These are phyloP conservation scores for Jordanella pulchra DNA, from an alignment of 2,797 vertebrate genomes.

Conservation along the genomic window DNA sequence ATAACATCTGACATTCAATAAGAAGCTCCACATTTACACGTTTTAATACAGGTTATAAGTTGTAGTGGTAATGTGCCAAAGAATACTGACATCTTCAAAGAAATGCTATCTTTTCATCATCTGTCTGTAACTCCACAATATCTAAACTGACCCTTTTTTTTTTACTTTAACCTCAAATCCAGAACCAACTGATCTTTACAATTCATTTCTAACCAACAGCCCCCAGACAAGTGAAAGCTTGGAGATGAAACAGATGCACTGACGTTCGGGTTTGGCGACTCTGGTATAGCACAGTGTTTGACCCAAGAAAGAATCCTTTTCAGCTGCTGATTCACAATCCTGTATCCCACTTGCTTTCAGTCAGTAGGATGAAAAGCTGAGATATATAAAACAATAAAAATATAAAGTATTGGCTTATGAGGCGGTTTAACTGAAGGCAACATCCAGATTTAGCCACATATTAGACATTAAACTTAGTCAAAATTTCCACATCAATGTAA, in stretches of 20 bases:
- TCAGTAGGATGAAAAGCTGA: conserved; percentile 79
- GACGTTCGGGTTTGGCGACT: conserved; percentile 74
- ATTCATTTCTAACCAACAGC: conserved; percentile 55
- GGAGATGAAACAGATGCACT: conserved; percentile 65
- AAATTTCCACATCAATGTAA: conserved; percentile 52
- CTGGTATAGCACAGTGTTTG: conserved; percentile 82
- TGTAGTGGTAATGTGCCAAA: conserved; percentile 96
- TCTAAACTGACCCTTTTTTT: conserved; percentile 34
- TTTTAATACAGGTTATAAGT: conserved; percentile 98
- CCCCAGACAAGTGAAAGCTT: conserved; percentile 37
- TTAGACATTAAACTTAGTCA: conserved; percentile 47
- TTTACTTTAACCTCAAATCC: conserved; percentile 52
- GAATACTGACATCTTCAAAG: conserved; percentile 96
- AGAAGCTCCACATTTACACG: conserved; percentile 99
- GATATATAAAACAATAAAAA: conserved; percentile 37
- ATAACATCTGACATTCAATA: conserved; percentile 91
- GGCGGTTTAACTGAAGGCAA: conserved; percentile 45
- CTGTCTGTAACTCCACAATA: conserved; percentile 62
- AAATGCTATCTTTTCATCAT: conserved; percentile 75
- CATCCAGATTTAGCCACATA: conserved; percentile 47
- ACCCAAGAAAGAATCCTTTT: conserved; percentile 71
- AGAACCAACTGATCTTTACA: conserved; percentile 54
- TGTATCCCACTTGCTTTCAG: conserved; percentile 71
- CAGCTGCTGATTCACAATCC: conserved; percentile 58
- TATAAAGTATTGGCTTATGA: conserved; percentile 45